These are phyloP conservation scores for Zosterops japonicus DNA, from an alignment of 2,113 vertebrate genomes.

Conservation along the genomic window DNA sequence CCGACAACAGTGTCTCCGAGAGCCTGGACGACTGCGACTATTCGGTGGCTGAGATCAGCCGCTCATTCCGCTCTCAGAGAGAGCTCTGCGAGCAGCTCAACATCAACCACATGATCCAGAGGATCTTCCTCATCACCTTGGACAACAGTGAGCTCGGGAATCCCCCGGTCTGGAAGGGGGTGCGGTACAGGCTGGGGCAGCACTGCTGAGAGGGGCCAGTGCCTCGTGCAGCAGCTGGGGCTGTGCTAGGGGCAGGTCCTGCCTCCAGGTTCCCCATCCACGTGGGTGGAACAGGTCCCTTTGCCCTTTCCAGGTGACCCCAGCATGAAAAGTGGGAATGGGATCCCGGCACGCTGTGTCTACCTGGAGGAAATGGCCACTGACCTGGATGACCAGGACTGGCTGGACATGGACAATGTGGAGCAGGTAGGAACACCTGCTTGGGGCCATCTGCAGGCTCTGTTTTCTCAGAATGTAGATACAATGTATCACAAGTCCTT, in stretches of 20 bases:
- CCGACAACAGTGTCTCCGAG: conserved; percentile 93
- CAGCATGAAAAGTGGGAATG: conserved; percentile 89
- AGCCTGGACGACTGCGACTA: conserved; percentile 96
- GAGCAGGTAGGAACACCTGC: conserved; percentile 80
- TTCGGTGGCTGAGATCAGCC: conserved; percentile 93
- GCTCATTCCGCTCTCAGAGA: conserved; percentile 92
- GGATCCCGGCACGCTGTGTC: conserved; percentile 93
- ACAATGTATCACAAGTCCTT: fast-evolving
- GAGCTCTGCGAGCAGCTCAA: conserved; percentile 98
- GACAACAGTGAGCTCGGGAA: conserved; percentile 90
- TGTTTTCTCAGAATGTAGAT: fast-evolving
- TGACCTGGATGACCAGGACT: conserved; percentile 95
- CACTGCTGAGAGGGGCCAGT: neutral
- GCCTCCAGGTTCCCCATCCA: fast-evolving
- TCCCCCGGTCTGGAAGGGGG: fast-evolving
- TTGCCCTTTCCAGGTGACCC: conserved; percentile 83
- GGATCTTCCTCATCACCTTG: conserved; percentile 96
- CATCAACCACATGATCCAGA: conserved; percentile 99
- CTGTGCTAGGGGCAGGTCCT: too few species aligned
- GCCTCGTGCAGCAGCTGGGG: neutral
- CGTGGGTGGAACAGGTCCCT: neutral
- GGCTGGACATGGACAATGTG: conserved; percentile 96
- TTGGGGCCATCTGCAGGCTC: fast-evolving
- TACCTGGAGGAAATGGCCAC: conserved; percentile 93
- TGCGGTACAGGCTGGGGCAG: neutral